Conservation (phyloP, 2,113 vertebrate genomes). For the Ammodytes marinus region DNA sequence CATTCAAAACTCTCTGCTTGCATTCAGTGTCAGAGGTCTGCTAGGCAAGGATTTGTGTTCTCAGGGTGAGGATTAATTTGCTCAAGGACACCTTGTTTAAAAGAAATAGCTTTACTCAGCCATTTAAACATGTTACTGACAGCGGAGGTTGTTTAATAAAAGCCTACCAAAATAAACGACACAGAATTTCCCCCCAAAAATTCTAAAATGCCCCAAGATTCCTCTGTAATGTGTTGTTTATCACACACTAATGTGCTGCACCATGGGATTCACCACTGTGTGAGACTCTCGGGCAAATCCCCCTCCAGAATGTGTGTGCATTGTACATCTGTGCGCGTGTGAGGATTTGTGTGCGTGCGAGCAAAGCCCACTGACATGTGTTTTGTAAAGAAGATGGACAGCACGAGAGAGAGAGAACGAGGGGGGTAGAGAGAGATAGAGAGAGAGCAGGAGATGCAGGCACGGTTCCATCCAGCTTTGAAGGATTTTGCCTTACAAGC, state of each 20-base stretch:
- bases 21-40: constrained; percentile 30
- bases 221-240: constrained; percentile 10
- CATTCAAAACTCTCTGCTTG: constrained; percentile 17
- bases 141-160: constrained; percentile 20
- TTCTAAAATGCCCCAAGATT: neutral
- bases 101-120: constrained; percentile 45
- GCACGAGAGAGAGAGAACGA: neutral
- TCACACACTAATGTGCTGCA: constrained; percentile 25
- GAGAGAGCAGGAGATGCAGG: neutral
- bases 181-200: neutral
- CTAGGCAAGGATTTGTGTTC: constrained; percentile 10
- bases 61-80: constrained; percentile 43
- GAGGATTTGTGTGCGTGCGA: neutral
- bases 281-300: constrained; percentile 7
- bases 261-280: neutral
- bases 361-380: neutral
- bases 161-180: neutral
- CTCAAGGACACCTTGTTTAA: constrained; percentile 51
- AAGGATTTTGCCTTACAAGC: constrained; percentile 28
- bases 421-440: neutral
- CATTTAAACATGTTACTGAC: constrained; percentile 34
- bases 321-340: neutral
- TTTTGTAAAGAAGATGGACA: constrained; percentile 13
- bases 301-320: neutral
- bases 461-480: constrained; percentile 23